These are phyloP conservation scores for Cerceris rybyensis DNA, from an alignment of 2,888 invertebrate species.

Conservation along the genomic window DNA sequence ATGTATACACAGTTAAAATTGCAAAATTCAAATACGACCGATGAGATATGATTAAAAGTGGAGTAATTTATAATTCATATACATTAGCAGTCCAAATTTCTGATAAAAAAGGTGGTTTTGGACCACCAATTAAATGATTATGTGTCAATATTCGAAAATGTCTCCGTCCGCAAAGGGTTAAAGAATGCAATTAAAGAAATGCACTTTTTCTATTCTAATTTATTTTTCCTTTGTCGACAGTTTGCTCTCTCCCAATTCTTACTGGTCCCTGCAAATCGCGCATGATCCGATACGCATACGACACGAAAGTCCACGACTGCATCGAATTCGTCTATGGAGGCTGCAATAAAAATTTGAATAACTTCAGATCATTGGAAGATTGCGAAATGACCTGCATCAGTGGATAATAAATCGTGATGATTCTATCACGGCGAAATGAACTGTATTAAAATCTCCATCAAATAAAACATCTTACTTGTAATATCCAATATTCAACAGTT, in stretches of 20 bases:
- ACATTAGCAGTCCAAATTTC: too few relatives aligned
- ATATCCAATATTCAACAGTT: background rate
- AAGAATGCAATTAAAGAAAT: background rate
- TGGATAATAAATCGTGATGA: background rate
- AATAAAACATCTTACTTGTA: background rate
- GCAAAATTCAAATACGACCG: too few relatives aligned
- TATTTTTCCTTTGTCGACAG: constrained; percentile 1
- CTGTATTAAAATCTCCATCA: background rate
- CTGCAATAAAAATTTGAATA: constrained; percentile 43
- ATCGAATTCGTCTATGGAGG: constrained; percentile 51
- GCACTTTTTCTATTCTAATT: background rate
- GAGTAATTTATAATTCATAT: too few relatives aligned
- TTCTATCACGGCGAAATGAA: background rate
- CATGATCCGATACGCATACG: constrained; percentile 44
- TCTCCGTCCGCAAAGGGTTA: background rate
- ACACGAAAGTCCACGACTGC: constrained; percentile 23
- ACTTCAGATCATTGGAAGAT: background rate
- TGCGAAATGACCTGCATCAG: constrained; percentile 33
- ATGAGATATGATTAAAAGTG: too few relatives aligned
- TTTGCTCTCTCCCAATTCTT: constrained; percentile 24
- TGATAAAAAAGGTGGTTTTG: too few relatives aligned
- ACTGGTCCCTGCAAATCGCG: constrained; percentile 53
- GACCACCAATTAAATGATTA: too few relatives aligned
- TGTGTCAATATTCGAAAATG: too few relatives aligned
- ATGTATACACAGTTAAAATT: too few relatives aligned